A percentile compares a stretch with the other conserved stretches of the same genome.
These are phyloP conservation scores for Desmodus rotundus DNA, from an alignment of 2,113 vertebrate genomes.

Conservation along the genomic window DNA sequence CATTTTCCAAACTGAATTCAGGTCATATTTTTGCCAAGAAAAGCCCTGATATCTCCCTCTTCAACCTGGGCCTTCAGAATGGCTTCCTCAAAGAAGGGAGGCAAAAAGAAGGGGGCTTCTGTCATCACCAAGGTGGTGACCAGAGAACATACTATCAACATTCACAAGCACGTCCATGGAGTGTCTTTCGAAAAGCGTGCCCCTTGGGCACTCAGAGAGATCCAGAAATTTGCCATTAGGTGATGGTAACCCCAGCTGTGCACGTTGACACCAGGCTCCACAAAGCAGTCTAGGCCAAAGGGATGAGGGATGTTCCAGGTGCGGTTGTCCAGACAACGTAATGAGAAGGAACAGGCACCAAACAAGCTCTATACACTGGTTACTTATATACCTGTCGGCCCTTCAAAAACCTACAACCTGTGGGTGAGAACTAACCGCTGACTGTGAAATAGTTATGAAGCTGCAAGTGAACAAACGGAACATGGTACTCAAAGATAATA, in stretches of 20 bases:
- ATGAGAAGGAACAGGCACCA: not conserved
- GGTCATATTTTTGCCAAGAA: not conserved
- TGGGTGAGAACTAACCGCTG: not conserved
- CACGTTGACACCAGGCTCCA: not conserved
- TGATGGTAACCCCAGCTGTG: not conserved
- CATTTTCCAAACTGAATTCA: constrained; percentile 32
- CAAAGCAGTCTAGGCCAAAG: not conserved
- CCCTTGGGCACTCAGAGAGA: not conserved
- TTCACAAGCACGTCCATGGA: not conserved
- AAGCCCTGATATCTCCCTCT: not conserved
- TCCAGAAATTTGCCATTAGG: not conserved
- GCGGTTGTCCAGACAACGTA: not conserved
- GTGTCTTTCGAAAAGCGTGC: not conserved
- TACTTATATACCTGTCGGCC: not conserved
- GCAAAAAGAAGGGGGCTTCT: not conserved
- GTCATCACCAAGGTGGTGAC: not conserved
- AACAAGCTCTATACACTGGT: not conserved
- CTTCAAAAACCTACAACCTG: not conserved
- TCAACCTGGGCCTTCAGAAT: not conserved
- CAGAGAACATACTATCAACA: not conserved
- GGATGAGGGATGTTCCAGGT: not conserved
- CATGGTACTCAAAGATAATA: not conserved
- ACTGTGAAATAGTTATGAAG: not conserved
- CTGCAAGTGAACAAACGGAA: not conserved
- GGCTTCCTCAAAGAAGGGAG: not conserved